These are phyloP conservation scores for Metacarcinus magister DNA, from an alignment of 2,888 invertebrate genomes.

Conservation along the genomic window DNA sequence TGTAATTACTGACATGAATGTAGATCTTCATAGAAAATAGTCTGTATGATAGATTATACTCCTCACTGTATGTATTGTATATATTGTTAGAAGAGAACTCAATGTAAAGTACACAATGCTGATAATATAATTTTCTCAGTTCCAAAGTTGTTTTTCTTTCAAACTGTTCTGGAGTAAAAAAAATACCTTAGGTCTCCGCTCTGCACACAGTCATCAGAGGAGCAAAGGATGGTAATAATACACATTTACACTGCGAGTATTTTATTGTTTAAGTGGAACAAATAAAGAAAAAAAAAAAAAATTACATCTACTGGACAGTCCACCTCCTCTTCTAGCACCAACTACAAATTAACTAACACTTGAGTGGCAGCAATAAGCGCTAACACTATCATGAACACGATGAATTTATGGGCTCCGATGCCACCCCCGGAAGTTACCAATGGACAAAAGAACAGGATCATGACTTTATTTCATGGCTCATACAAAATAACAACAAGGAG, in stretches of 20 bases:
- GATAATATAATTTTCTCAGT: neutral
- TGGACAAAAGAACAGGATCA: neutral
- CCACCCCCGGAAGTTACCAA: neutral
- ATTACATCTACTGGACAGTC: constrained; percentile 19
- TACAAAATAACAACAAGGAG: neutral
- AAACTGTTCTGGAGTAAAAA: neutral
- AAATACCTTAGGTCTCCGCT: neutral
- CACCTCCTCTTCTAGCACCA: constrained; percentile 74
- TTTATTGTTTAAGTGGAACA: neutral
- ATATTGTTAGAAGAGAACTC: neutral
- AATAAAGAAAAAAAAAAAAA: neutral
- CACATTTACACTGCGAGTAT: constrained; percentile 27
- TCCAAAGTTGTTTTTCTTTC: too few relatives aligned
- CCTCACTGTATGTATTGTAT: neutral
- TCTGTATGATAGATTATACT: neutral
- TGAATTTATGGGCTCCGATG: neutral
- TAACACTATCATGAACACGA: constrained; percentile 42
- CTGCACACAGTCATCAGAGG: neutral
- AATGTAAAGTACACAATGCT: neutral
- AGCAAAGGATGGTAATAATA: neutral
- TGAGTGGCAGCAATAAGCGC: constrained; percentile 60
- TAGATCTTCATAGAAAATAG: neutral
- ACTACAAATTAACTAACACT: constrained; percentile 66
- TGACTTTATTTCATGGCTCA: neutral
- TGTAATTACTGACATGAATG: neutral